These are phyloP conservation scores for Sesia bembeciformis DNA, from an alignment of 2,888 invertebrate genomes.

Conservation along the genomic window DNA sequence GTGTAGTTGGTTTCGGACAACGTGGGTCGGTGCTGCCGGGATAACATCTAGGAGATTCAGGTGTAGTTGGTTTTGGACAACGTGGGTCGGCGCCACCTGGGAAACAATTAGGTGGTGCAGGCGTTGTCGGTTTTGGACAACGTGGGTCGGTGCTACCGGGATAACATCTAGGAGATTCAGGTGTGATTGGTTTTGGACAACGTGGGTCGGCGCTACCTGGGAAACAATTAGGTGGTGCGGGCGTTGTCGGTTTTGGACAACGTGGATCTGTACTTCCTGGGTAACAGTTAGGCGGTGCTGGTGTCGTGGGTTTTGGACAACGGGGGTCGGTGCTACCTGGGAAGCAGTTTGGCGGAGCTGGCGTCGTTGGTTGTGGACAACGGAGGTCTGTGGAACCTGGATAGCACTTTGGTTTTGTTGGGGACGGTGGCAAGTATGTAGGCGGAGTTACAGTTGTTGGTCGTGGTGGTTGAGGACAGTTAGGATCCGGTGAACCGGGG, in stretches of 20 bases:
- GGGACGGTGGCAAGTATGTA: conserved; percentile 23
- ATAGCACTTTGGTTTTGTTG: conserved; percentile 22
- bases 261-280: conserved; percentile 19
- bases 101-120: conserved; percentile 20
- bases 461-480: conserved; percentile 34
- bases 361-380: conserved; percentile 12
- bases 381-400: conserved; percentile 31
- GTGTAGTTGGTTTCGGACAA: conserved; percentile 19
- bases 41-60: conserved; percentile 22
- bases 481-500: conserved; percentile 37
- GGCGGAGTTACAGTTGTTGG: conserved; percentile 25
- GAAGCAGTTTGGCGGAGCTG: no score
- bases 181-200: conserved; percentile 8
- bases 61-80: conserved; percentile 14
- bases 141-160: conserved; percentile 25
- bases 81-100: conserved; percentile 30
- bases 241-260: conserved; percentile 23
- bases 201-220: conserved; percentile 15
- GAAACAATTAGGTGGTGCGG: conserved; percentile 14
- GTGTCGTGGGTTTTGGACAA: conserved; percentile 10
- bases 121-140: conserved; percentile 26
- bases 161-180: conserved; percentile 19
- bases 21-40: conserved; percentile 41
- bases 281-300: conserved; percentile 21
- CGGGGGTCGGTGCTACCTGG: conserved; percentile 18